Evolutionary conservation across 2,113 vertebrate genomes (phyloP).

Genomic region (Pomatostomus ruficeps): DNA sequence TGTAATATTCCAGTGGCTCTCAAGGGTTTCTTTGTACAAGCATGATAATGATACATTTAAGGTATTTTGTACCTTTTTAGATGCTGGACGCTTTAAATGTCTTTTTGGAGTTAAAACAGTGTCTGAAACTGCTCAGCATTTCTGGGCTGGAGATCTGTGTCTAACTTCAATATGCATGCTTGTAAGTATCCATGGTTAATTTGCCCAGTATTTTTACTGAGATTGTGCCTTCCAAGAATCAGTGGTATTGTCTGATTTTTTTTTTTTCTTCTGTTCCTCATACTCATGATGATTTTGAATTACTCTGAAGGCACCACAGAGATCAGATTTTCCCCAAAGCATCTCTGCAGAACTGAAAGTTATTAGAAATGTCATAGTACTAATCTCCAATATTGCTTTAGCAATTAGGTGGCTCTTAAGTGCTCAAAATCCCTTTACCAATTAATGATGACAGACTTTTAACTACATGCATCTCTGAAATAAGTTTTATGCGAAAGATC

Average conservation of each 20-base stretch:
- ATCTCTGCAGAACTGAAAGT: neutral
- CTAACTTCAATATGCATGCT: neutral
- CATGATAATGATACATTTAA: neutral
- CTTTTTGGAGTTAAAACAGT: neutral
- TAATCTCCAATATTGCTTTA: neutral
- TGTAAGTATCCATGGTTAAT: neutral
- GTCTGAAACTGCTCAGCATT: neutral
- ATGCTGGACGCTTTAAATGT: neutral
- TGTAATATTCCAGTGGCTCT: neutral
- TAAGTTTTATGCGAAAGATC: neutral
- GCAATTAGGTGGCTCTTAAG: neutral
- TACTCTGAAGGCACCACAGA: neutral
- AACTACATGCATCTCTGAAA: neutral
- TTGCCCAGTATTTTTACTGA: neutral
- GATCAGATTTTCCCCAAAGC: neutral
- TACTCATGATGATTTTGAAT: neutral
- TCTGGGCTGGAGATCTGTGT: neutral
- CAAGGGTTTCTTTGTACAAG: neutral
- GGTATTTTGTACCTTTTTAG: neutral
- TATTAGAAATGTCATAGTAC: neutral
- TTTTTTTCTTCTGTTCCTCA: neutral
- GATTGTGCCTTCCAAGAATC: neutral
- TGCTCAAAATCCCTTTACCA: neutral
- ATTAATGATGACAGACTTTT: neutral
- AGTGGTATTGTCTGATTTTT: neutral